A percentile compares a stretch with the other conserved stretches of the same genome.
Evolutionary conservation across 2,797 vertebrate species (phyloP).

Genomic region (Mormyrus proboscirostris): DNA sequence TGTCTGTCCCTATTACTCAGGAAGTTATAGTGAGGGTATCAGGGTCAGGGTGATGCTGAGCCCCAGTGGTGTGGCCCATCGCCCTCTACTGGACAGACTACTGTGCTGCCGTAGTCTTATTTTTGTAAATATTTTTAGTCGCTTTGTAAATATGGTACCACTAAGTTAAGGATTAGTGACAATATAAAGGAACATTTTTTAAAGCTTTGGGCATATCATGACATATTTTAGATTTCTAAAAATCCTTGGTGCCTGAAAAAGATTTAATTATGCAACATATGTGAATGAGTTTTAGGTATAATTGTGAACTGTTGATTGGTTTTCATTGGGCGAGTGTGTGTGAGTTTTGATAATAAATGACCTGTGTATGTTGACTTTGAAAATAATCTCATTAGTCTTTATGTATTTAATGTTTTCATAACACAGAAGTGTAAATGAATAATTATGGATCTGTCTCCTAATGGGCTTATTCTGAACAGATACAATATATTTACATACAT

Average conservation of each 20-base stretch:
- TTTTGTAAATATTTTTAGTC: background rate
- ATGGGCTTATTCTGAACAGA: background rate
- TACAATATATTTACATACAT: background rate
- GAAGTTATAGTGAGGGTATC: background rate
- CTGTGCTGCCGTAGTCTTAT: background rate
- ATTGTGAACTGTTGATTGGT: background rate
- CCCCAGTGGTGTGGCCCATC: background rate
- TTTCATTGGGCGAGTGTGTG: background rate
- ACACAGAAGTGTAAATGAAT: background rate
- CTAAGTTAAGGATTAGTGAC: background rate
- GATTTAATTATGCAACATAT: background rate
- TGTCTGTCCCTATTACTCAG: background rate
- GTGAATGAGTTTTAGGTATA: background rate
- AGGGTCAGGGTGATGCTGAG: background rate
- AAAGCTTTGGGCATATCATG: background rate
- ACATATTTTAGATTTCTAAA: background rate
- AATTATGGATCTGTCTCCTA: background rate
- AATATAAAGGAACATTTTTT: background rate
- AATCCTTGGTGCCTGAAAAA: slow-evolving; percentile 3
- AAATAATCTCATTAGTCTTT: background rate
- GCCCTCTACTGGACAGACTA: slow-evolving; percentile 4
- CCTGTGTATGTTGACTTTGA: background rate
- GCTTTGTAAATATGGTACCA: background rate
- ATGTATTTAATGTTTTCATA: background rate
- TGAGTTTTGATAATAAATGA: background rate